Conservation (phyloP, 2,888 invertebrate species). For the Oligia latruncula region DNA sequence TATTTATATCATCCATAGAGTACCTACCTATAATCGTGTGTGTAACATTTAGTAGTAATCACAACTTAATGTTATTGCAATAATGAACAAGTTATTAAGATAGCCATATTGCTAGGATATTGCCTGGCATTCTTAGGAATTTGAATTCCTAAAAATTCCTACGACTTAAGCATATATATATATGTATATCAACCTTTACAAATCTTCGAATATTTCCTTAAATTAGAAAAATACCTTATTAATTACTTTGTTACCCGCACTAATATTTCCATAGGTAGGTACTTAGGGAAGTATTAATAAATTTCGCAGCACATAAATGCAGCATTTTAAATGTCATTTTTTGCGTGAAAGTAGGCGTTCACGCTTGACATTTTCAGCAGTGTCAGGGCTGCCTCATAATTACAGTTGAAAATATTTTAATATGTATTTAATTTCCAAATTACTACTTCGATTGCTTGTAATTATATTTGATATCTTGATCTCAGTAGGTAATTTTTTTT, state of each 20-base stretch:
- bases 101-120: constrained; percentile 6
- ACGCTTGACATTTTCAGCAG: constrained; percentile 67
- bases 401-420: constrained; percentile 45
- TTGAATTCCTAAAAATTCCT: too few relatives aligned
- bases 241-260: neutral
- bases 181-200: neutral
- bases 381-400: constrained; percentile 66
- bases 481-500: constrained; percentile 20
- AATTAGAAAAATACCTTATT: neutral
- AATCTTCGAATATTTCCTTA: neutral
- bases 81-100: constrained; percentile 9
- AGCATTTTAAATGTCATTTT: constrained; percentile 64
- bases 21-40: neutral
- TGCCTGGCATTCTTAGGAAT: constrained; percentile 9
- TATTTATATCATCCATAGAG: neutral
- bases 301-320: constrained; percentile 15
- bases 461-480: constrained; percentile 42
- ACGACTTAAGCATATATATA: neutral
- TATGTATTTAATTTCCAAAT: constrained; percentile 47
- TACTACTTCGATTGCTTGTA: constrained; percentile 19
- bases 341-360: constrained; percentile 62
- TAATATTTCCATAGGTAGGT: neutral
- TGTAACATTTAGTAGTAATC: neutral
- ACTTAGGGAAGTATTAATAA: constrained; percentile 8
- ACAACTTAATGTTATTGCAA: neutral